phyloP scores from a whole-genome alignment of 2,888 invertebrate genomes.

The Eristalis pertinax region DNA sequence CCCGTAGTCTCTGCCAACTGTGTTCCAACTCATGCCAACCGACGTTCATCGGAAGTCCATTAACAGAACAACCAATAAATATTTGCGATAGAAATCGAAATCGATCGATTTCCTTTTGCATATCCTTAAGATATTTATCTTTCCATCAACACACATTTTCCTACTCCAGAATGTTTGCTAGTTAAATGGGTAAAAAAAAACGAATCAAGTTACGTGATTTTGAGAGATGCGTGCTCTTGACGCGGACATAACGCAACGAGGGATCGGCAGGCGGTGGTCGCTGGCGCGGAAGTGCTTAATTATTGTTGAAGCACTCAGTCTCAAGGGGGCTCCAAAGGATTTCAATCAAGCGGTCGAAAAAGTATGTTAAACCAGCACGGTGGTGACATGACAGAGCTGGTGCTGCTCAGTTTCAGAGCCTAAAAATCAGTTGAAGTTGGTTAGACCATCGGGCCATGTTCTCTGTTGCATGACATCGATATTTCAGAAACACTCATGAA shows the following conservation, averaged over 20 bases:
- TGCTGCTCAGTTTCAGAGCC: too few relatives aligned
- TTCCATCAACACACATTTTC: constrained; percentile 52
- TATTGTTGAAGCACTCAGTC: background rate
- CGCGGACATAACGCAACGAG: background rate
- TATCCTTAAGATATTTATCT: constrained; percentile 68
- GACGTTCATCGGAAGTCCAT: constrained; percentile 62
- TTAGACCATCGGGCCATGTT: too few relatives aligned
- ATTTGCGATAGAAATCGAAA: constrained; percentile 49
- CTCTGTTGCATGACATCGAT: too few relatives aligned
- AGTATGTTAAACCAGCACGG: too few relatives aligned
- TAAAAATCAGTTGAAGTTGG: too few relatives aligned
- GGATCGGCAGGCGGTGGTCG: background rate
- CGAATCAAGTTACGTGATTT: constrained; percentile 48
- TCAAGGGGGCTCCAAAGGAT: background rate
- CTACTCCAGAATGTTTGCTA: constrained; percentile 40
- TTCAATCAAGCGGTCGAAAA: background rate
- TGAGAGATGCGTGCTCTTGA: constrained; percentile 9
- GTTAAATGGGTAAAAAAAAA: constrained; percentile 46
- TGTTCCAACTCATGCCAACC: constrained; percentile 36
- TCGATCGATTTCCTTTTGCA: constrained; percentile 63
- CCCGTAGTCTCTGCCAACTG: constrained; percentile 24
- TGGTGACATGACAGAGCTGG: too few relatives aligned
- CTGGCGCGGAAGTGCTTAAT: background rate
- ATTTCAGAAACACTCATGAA: too few relatives aligned
- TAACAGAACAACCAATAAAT: constrained; percentile 65